Percentiles rank a stretch among this genome's conserved stretches.
Conservation (phyloP, 2,797 vertebrate species). For the Scolopax rusticola region DNA sequence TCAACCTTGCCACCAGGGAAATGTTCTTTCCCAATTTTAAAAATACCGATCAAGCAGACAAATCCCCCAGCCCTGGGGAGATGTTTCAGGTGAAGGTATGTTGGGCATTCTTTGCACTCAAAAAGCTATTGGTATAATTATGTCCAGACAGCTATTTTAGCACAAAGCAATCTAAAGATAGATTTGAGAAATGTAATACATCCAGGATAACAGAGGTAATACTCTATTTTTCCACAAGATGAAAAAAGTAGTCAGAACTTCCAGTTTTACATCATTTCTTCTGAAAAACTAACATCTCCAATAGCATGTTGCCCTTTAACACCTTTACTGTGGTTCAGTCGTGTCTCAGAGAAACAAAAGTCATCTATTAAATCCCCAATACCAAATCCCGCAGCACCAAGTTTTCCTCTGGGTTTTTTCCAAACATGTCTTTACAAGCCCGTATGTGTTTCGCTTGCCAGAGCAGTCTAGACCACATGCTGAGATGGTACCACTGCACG, state of each 20-base stretch:
- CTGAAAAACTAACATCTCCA: background rate
- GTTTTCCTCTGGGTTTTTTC: background rate
- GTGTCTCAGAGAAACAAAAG: background rate
- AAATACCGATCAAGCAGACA: background rate
- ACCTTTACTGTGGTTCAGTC: background rate
- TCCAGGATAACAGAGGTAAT: background rate
- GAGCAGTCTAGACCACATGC: slow-evolving; percentile 26
- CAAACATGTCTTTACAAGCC: slow-evolving; percentile 34
- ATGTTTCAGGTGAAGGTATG: background rate
- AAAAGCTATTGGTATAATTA: slow-evolving; percentile 1
- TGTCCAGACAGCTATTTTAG: background rate
- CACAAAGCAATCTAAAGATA: background rate
- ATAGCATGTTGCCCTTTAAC: background rate
- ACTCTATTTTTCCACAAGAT: background rate
- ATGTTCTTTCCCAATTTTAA: background rate
- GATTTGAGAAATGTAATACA: slow-evolving; percentile 2
- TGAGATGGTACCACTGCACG: slow-evolving; percentile 10
- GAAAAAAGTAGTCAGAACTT: slow-evolving; percentile 11
- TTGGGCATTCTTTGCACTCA: background rate
- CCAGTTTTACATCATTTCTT: background rate
- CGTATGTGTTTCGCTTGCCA: background rate
- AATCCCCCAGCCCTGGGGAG: background rate
- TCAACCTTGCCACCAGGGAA: background rate
- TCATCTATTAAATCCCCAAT: background rate
- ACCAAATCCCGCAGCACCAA: background rate